These are phyloP conservation scores for Tauraco hartlaubi DNA, from an alignment of 2,797 vertebrate species.

Conservation along the genomic window DNA sequence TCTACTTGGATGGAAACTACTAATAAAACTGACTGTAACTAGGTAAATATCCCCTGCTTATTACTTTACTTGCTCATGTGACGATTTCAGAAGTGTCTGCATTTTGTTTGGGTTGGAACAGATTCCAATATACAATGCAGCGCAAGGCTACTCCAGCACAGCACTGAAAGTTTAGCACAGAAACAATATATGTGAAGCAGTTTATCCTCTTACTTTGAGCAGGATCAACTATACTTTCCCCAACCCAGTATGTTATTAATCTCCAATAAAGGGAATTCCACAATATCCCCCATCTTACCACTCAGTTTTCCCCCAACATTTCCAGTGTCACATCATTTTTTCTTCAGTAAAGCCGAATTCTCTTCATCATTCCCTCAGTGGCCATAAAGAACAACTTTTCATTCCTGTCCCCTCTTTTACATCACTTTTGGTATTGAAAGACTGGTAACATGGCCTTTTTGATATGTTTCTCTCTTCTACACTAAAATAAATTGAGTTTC, in stretches of 20 bases:
- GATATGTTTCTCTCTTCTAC: neutral
- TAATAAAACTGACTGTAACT: neutral
- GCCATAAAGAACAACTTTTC: neutral
- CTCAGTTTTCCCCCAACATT: neutral
- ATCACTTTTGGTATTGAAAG: neutral
- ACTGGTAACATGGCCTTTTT: neutral
- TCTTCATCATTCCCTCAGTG: neutral
- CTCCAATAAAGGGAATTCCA: neutral
- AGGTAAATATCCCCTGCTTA: neutral
- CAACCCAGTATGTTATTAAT: neutral
- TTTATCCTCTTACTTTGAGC: neutral
- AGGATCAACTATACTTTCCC: neutral
- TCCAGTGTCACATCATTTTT: neutral
- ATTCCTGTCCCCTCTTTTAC: neutral
- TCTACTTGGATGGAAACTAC: neutral
- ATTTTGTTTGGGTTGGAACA: neutral
- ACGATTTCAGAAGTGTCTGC: neutral
- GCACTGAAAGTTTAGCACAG: neutral
- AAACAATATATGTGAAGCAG: neutral
- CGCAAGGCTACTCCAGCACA: neutral
- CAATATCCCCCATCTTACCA: neutral
- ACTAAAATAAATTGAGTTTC: neutral
- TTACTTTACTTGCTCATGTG: neutral
- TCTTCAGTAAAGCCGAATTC: neutral
- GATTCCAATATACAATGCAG: neutral